Evolutionary conservation across 2,113 vertebrate genomes (phyloP).

Genomic region (Rhinopomastus cyanomelas): DNA sequence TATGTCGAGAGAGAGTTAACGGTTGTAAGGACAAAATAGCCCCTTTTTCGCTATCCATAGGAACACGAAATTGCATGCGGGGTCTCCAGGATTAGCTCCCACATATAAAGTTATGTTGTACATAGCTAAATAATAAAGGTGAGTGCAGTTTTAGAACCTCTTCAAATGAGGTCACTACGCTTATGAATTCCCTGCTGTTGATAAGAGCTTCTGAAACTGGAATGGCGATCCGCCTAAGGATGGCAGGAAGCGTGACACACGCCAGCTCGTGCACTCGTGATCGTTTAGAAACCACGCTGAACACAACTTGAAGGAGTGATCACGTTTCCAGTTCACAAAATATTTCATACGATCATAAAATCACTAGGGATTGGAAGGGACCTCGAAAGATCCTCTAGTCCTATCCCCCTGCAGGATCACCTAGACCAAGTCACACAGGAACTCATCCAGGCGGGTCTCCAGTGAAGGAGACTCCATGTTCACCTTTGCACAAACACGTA

Average conservation of each 20-base stretch:
- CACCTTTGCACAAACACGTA: no score
- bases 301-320: background rate
- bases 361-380: no score
- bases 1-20: background rate
- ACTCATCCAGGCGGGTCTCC: no score
- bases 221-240: background rate
- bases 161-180: background rate
- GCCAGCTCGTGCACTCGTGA: accelerated
- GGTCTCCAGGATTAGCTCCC: constrained; percentile 13
- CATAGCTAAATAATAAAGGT: constrained; percentile 12
- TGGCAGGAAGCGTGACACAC: background rate
- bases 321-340: background rate
- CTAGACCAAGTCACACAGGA: no score
- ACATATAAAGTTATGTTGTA: background rate
- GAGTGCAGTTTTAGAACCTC: background rate
- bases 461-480: no score
- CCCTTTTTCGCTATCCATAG: background rate
- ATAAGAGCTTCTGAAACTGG: background rate
- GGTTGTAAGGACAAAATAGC: background rate
- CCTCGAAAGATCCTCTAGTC: no score
- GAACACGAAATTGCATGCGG: background rate
- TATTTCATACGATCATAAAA: no score
- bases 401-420: no score
- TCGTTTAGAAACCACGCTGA: background rate
- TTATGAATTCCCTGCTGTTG: background rate